These are phyloP conservation scores for Microctenopoma steveboyesi DNA, from an alignment of 2,797 vertebrate species.

Conservation along the genomic window DNA sequence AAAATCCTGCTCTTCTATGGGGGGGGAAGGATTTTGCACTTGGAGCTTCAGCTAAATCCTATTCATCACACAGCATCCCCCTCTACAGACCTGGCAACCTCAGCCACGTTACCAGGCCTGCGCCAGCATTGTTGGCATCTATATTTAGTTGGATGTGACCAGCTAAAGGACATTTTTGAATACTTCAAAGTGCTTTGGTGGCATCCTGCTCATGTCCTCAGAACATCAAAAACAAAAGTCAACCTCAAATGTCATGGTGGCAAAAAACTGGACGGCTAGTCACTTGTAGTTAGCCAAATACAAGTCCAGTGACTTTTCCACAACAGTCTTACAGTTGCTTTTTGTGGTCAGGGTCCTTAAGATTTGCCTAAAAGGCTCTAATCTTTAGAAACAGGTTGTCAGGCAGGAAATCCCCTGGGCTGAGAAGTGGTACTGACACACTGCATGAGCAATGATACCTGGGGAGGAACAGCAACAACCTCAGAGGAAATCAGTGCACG, in stretches of 20 bases:
- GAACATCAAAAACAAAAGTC: conserved; percentile 39
- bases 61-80: conserved; percentile 75
- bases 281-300: conserved; percentile 7
- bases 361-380: conserved; percentile 37
- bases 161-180: conserved; percentile 55
- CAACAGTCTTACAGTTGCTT: conserved; percentile 9
- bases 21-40: conserved; percentile 54
- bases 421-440: conserved; percentile 42
- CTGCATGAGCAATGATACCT: conserved; percentile 16
- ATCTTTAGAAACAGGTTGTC: conserved; percentile 48
- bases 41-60: conserved; percentile 70
- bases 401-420: conserved; percentile 28
- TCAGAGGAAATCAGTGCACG: conserved; percentile 44
- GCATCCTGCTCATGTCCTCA: conserved; percentile 34
- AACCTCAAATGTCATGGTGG: conserved; percentile 15
- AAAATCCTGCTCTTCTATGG: conserved; percentile 69
- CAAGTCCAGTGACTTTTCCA: conserved; percentile 31
- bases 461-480: conserved; percentile 14
- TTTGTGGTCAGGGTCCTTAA: conserved; percentile 17
- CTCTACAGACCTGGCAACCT: conserved; percentile 76
- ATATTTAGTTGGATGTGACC: conserved; percentile 72
- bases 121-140: conserved; percentile 69
- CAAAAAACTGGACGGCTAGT: conserved; percentile 13
- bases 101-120: conserved; percentile 60
- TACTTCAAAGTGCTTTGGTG: conserved; percentile 56